Conservation (phyloP, 2,113 vertebrate genomes). For the Indicator maculatus region DNA sequence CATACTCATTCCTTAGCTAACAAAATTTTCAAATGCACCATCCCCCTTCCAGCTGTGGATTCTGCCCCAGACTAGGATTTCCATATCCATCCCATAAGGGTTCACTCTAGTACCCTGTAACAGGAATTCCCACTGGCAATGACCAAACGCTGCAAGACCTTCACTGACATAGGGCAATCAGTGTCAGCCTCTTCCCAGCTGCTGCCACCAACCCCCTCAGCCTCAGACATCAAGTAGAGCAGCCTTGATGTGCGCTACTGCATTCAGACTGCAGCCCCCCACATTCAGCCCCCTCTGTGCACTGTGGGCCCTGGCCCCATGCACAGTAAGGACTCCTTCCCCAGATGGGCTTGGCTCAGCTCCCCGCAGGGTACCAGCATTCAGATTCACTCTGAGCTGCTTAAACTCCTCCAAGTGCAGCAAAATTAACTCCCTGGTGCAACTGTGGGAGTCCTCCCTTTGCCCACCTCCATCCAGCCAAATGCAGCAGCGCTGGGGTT, state of each 20-base stretch:
- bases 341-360: not conserved
- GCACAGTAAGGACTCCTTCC: not conserved
- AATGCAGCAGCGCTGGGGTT: not conserved
- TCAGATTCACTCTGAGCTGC: not conserved
- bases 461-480: not conserved
- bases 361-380: not conserved
- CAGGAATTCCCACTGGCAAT: not conserved
- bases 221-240: not conserved
- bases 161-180: not conserved
- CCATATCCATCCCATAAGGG: not conserved
- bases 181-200: not conserved
- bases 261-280: not conserved
- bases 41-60: not conserved
- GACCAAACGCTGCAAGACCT: not conserved
- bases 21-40: not conserved
- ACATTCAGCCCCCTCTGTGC: not conserved
- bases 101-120: not conserved
- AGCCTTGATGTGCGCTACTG: not conserved
- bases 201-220: not conserved
- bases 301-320: not conserved
- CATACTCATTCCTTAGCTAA: not conserved
- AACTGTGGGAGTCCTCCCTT: not conserved
- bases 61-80: not conserved
- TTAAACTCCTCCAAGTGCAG: not conserved
- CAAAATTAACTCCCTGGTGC: not conserved